Evolutionary conservation across 2,113 vertebrate genomes (phyloP), one percentile per base, ranked within the genome.

Genomic region (Pterocles gutturalis): DNA sequence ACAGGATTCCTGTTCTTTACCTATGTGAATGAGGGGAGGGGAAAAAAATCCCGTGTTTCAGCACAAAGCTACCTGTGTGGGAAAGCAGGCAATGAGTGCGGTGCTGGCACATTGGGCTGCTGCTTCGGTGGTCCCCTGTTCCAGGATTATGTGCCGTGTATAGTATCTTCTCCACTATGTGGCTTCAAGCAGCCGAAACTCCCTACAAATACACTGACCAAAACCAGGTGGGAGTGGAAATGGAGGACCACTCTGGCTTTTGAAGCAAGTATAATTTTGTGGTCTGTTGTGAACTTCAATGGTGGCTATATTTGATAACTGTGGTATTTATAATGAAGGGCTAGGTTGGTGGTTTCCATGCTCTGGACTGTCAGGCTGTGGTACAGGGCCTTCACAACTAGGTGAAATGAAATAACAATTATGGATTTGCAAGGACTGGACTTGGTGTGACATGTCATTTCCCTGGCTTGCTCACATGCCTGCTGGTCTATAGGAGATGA

Each of bases 261-360:
- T 75, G 48, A 29, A 82, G 61, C 38, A 67, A 51, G 57, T 62
- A 51, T 64, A 31, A 76, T 82, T 82, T 72, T 86, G 82, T 69
- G 66, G 89, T 73, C 54, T 77, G 13, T 66, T 78, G 72, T 83
- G 83, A 81, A 46, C 41, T 90, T 65, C 31, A 9, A 1, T 0
- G 8, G 41, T 77, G 76, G 67, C 93, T 97, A 81, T 96, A 93
- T 93, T 96, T 95, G 80, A 70, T 92, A 93, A 81, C 76, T 89
- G 58, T 22, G 86, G 83, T 51, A 24, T 83, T 83, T 70, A 22
- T 88, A 88, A 92, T 92, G 60, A 96, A 49, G 64, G 90, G 29
- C n/a, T 86, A 28, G 38, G 71, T 36, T n/a, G 17, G 51, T 54
- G 79, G 79, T 89, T 95, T 92, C 62, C 17, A 7, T 70, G 58